These are phyloP conservation scores for Sinocyclocheilus maitianheensis DNA, from an alignment of 2,113 vertebrate species.

Conservation along the genomic window DNA sequence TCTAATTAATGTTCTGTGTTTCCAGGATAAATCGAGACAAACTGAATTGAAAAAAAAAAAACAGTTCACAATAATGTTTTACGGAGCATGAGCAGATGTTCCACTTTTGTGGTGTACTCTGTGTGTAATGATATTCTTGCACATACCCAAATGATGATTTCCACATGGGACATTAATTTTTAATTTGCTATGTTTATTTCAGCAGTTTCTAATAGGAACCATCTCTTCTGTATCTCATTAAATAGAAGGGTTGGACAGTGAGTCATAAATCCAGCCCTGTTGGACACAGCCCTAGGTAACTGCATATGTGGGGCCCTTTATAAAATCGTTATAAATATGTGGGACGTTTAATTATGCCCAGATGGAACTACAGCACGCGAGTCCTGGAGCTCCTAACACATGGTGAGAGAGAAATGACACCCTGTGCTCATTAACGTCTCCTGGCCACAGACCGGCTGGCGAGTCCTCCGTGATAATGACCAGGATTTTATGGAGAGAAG, in stretches of 20 bases:
- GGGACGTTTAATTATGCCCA: not conserved
- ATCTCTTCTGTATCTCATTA: slow-evolving; percentile 33
- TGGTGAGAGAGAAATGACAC: slow-evolving; percentile 17
- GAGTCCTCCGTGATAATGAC: not conserved
- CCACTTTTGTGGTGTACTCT: not conserved
- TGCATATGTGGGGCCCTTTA: slow-evolving; percentile 5
- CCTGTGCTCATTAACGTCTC: slow-evolving; percentile 14
- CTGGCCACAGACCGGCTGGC: not conserved
- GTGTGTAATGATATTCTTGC: slow-evolving; percentile 11
- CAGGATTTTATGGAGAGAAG: slow-evolving; percentile 5
- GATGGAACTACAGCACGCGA: slow-evolving; percentile 4
- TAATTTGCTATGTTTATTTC: slow-evolving; percentile 38
- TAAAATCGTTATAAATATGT: slow-evolving; percentile 2
- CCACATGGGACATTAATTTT: slow-evolving; percentile 25
- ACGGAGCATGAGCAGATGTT: slow-evolving; percentile 13
- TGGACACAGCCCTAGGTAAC: slow-evolving; percentile 28
- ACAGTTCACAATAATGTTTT: not conserved
- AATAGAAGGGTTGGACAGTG: slow-evolving; percentile 16
- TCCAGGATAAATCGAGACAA: not conserved
- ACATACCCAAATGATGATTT: slow-evolving; percentile 2
- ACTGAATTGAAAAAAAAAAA: not conserved
- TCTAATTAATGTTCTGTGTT: not conserved
- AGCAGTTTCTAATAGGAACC: slow-evolving; percentile 14
- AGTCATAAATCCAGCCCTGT: slow-evolving; percentile 22
- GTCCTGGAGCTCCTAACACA: slow-evolving; percentile 3